phyloP scores from a whole-genome alignment of 2,113 vertebrate species.

The Fulmarus glacialis region DNA sequence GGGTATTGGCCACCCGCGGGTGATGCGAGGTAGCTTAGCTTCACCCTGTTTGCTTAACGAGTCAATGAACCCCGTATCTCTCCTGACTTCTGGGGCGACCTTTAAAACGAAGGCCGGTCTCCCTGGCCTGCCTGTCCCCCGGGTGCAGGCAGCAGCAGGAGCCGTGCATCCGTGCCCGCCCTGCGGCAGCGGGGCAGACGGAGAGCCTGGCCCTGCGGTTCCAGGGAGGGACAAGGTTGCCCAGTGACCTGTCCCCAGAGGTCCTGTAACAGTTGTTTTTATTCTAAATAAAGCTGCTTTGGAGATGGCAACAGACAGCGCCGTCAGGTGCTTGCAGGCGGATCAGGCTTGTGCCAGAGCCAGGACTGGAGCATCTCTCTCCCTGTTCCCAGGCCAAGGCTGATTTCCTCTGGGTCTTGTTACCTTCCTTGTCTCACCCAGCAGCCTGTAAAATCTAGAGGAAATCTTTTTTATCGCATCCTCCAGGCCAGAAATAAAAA shows the following conservation, averaged over 20 bases:
- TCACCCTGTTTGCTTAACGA: background rate
- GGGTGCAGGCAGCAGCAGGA: background rate
- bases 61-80: background rate
- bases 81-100: background rate
- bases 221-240: background rate
- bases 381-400: background rate
- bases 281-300: background rate
- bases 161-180: rapidly evolving
- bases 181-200: background rate
- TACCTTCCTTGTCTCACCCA: background rate
- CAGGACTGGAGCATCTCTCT: rapidly evolving
- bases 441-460: background rate
- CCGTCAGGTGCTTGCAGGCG: rapidly evolving
- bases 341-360: background rate
- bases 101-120: background rate
- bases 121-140: background rate
- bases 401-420: background rate
- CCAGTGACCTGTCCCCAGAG: background rate
- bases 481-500: background rate
- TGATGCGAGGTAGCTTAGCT: background rate
- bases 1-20: background rate
- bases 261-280: background rate
- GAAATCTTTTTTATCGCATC: background rate
- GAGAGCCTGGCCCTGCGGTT: background rate
- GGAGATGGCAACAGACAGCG: background rate